A percentile compares a stretch with the other conserved stretches of the same genome.
Conservation (phyloP, 2,888 invertebrate genomes). For the Drosophila anomalata region DNA sequence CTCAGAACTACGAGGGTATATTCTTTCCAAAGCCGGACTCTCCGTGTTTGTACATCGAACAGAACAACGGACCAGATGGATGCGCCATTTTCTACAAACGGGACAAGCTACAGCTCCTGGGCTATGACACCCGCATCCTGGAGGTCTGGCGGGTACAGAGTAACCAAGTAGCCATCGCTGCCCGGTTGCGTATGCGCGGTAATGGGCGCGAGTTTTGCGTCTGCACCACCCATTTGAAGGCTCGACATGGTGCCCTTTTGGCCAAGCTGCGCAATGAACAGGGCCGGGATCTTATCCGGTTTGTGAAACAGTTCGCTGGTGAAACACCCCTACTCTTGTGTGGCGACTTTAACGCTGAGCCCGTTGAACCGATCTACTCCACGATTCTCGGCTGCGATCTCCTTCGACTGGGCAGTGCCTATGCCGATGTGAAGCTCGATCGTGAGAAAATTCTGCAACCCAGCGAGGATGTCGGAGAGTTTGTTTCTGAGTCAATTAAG, state of each 20-base stretch:
- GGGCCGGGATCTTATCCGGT: slow-evolving; percentile 88
- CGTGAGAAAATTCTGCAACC: slow-evolving; percentile 33
- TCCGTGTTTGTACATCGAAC: slow-evolving; percentile 89
- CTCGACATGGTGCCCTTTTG: slow-evolving; percentile 88
- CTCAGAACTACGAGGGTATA: slow-evolving; percentile 88
- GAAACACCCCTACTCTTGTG: slow-evolving; percentile 87
- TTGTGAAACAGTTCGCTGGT: slow-evolving; percentile 84
- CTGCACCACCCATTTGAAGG: slow-evolving; percentile 90
- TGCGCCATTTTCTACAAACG: slow-evolving; percentile 90
- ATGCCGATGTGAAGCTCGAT: slow-evolving; percentile 84
- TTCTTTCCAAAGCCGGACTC: slow-evolving; percentile 92
- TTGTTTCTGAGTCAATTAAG: slow-evolving; percentile 80
- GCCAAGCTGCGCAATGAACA: slow-evolving; percentile 89
- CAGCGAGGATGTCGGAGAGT: slow-evolving; percentile 55
- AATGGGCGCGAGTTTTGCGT: slow-evolving; percentile 87
- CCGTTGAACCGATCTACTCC: slow-evolving; percentile 88
- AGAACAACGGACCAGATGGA: slow-evolving; percentile 91
- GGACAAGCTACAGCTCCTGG: slow-evolving; percentile 86
- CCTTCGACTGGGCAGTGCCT: slow-evolving; percentile 85
- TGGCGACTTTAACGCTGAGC: slow-evolving; percentile 92
- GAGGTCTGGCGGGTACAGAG: slow-evolving; percentile 90
- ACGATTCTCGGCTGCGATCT: slow-evolving; percentile 85
- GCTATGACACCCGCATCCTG: slow-evolving; percentile 86
- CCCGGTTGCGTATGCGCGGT: slow-evolving; percentile 85
- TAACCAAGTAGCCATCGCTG: slow-evolving; percentile 88